Percentiles rank a stretch among this genome's conserved stretches.
Conservation (phyloP, 2,797 vertebrate species). For the Sebastes vulpes region DNA sequence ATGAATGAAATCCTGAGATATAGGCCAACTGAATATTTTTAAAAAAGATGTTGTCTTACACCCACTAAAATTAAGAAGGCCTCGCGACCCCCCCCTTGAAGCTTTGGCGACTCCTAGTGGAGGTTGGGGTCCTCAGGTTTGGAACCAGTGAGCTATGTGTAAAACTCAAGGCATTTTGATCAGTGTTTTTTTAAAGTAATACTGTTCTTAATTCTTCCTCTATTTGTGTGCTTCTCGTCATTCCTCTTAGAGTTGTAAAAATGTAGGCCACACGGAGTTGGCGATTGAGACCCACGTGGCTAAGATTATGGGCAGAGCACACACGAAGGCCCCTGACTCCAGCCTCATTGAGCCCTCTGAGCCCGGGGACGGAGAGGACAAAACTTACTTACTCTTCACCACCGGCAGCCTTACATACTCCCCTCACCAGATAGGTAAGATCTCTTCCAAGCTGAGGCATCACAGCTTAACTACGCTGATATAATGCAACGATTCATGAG, state of each 20-base stretch:
- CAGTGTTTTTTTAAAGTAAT: not conserved
- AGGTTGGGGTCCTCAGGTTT: too few species aligned
- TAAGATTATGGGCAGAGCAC: slow-evolving; percentile 87
- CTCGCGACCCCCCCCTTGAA: too few species aligned
- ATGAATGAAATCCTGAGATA: too few species aligned
- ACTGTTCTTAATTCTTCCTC: not conserved
- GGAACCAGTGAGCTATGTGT: too few species aligned
- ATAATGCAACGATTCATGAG: not conserved
- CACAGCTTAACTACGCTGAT: not conserved
- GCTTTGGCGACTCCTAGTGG: too few species aligned
- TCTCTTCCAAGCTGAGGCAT: not conserved
- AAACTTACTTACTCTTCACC: slow-evolving; percentile 97
- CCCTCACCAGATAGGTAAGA: slow-evolving; percentile 97
- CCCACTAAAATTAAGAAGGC: too few species aligned
- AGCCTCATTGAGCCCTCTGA: slow-evolving; percentile 72
- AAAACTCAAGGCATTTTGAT: not conserved
- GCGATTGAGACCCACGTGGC: slow-evolving; percentile 91
- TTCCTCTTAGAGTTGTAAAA: slow-evolving; percentile 63
- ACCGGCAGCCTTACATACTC: slow-evolving; percentile 98
- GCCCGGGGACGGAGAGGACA: slow-evolving; percentile 80
- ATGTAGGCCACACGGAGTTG: slow-evolving; percentile 75
- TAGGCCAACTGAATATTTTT: too few species aligned
- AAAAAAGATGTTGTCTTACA: too few species aligned
- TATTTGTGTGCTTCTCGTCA: not conserved
- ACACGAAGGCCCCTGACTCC: slow-evolving; percentile 86